Percentiles rank a stretch among this genome's conserved stretches.
phyloP scores from a whole-genome alignment of 1,140 invertebrate genomes.

The Agrypnia vestita region DNA sequence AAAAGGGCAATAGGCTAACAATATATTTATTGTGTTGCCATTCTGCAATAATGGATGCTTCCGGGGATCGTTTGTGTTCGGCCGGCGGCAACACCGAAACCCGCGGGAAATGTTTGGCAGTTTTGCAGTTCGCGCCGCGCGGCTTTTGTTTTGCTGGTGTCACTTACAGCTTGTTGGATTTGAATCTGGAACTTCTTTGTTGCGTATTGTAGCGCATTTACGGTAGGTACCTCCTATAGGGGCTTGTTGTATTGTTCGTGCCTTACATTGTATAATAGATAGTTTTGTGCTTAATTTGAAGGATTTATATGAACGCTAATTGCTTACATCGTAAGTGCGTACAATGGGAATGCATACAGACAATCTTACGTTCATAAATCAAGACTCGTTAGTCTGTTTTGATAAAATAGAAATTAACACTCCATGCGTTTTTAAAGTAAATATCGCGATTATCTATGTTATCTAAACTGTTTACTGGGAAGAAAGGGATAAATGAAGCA shows the following conservation, averaged over 20 bases:
- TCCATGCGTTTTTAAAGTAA: no score
- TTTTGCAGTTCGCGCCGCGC: neutral
- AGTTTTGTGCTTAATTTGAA: no score
- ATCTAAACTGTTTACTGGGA: no score
- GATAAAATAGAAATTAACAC: no score
- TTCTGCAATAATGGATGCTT: conserved; percentile 45
- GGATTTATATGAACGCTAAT: no score
- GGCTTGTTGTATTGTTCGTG: neutral
- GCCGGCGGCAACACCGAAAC: conserved; percentile 22
- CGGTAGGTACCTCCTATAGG: neutral
- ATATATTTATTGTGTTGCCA: conserved; percentile 39
- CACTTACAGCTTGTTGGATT: conserved; percentile 12
- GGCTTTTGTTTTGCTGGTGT: conserved; percentile 7
- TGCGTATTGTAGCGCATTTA: neutral
- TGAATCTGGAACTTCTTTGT: neutral
- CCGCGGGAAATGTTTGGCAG: conserved; percentile 3
- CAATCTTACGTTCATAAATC: no score
- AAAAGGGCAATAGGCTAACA: conserved; percentile 50
- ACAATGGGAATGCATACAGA: no score
- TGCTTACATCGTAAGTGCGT: no score
- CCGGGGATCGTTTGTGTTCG: conserved; percentile 33
- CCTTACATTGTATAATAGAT: neutral
- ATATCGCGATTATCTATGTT: no score
- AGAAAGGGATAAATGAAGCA: no score
- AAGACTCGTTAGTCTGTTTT: no score